These are phyloP conservation scores for Amphimallon solstitiale DNA, from an alignment of 2,888 invertebrate genomes.

Conservation along the genomic window DNA sequence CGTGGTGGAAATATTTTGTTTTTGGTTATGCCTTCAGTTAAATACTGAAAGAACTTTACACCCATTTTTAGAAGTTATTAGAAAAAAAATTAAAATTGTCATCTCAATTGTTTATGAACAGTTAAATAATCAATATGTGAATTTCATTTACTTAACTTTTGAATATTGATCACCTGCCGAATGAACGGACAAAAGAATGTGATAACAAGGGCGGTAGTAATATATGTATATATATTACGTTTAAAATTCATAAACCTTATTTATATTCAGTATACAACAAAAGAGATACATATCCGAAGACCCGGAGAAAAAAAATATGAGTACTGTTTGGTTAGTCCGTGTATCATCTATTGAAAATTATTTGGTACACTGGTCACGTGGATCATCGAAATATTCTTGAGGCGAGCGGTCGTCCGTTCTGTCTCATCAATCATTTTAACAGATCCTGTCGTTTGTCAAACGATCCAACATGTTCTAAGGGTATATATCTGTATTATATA, in stretches of 20 bases:
- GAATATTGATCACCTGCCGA: slow-evolving; percentile 14
- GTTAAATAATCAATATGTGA: no score
- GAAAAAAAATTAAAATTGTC: no score
- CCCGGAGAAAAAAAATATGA: slow-evolving; percentile 18
- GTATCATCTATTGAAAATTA: slow-evolving; percentile 33
- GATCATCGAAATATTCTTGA: slow-evolving; percentile 52
- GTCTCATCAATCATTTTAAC: slow-evolving; percentile 51
- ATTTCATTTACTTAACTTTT: not conserved
- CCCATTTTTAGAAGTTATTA: no score
- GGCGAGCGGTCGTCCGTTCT: slow-evolving; percentile 48
- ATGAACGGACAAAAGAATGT: not conserved
- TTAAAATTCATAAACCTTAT: slow-evolving; percentile 29
- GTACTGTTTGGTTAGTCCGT: not conserved
- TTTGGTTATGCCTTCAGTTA: no score
- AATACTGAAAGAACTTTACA: no score
- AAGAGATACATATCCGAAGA: not conserved
- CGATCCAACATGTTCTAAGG: slow-evolving; percentile 50
- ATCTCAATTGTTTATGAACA: no score
- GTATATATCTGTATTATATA: slow-evolving; percentile 35
- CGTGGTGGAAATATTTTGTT: no score
- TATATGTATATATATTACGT: slow-evolving; percentile 14
- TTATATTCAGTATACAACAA: slow-evolving; percentile 26
- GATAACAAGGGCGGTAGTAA: slow-evolving; percentile 20
- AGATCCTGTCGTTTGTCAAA: slow-evolving; percentile 54
- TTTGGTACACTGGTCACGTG: slow-evolving; percentile 50